A percentile compares a stretch with the other conserved stretches of the same genome.
phyloP scores from a whole-genome alignment of 2,113 vertebrate genomes.

The Corydoras sp. region DNA sequence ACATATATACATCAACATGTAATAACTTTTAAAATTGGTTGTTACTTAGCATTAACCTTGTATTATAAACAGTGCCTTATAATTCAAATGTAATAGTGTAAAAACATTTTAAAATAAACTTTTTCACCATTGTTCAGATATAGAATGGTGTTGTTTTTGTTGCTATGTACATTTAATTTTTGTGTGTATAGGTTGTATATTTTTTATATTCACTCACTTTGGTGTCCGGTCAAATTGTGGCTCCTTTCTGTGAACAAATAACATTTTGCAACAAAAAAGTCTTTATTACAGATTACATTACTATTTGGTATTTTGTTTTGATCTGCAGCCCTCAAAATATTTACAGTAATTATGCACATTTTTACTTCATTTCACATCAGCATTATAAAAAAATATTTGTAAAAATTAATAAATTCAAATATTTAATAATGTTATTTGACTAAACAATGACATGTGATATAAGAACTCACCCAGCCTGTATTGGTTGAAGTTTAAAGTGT shows the following conservation, averaged over 20 bases:
- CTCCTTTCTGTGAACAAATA: constrained; percentile 27
- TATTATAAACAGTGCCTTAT: too few species aligned
- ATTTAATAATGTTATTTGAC: too few species aligned
- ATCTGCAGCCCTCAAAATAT: neutral
- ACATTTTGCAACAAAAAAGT: neutral
- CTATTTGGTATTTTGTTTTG: neutral
- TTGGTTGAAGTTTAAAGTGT: too few species aligned
- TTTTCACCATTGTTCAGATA: neutral
- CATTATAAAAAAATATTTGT: too few species aligned
- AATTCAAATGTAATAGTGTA: too few species aligned
- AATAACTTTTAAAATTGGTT: too few species aligned
- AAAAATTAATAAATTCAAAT: too few species aligned
- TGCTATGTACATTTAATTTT: neutral
- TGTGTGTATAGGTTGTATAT: neutral
- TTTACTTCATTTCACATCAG: neutral
- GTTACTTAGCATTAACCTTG: too few species aligned
- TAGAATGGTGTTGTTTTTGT: neutral
- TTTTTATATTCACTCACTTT: constrained; percentile 11
- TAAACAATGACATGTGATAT: too few species aligned
- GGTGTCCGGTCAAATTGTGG: neutral
- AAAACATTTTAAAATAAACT: too few species aligned
- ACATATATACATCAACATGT: too few species aligned
- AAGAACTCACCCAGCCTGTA: too few species aligned
- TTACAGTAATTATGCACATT: neutral
- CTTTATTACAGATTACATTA: neutral